Base-by-base conservation (phyloP, 2,888 invertebrate species). In the Latrodectus hesperus region DNA sequence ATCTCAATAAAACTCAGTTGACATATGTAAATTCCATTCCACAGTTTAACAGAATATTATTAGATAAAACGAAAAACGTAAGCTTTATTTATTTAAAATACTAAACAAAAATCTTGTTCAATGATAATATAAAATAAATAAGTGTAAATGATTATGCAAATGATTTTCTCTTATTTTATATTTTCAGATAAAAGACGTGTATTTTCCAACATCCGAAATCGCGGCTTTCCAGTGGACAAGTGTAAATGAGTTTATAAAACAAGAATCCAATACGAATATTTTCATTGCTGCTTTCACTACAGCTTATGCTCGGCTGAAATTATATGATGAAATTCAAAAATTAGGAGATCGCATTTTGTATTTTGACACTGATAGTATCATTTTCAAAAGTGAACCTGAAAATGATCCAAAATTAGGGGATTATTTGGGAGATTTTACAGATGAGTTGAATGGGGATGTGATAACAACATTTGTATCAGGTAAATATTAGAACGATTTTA, bases 221-320 rank as follows among this genome's bases (percentile, higher is more conserved):
- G 70, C 70, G 16, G 70, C 70, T 70, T 12, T 70, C 8, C 70
- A 70, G 38, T 70, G 70, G 70, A 16, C 14, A 3, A 8, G 16
- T 8, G 9, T 22, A 5, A n/a, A 22, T 3, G 60, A 70, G 10
- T 79, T 71, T 55, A 10, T 71, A 14, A 12, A 6, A 4, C 79
- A 70, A 16, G 55, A 26, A 14, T 53, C 12, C 49, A 10, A 11
- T 10, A 79, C 79, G 4, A 79, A 79, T 60, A 16, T 79, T 6
- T 79, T 79, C n/a, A 11, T 79, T n/a, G 79, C 79, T 52, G 78
- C 78, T 17, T 78, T 78, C 26, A 78, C 78, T 5, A 78, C 78
- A 5, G 49, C 68, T 14, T 22, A n/a, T 14, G 79, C 79, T 2
- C 11, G 79, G 8, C 9, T 79, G 26, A 70, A 71, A 26, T 49